Base-by-base conservation (phyloP, 2,888 invertebrate species). In the Drosophila quinaria region DNA sequence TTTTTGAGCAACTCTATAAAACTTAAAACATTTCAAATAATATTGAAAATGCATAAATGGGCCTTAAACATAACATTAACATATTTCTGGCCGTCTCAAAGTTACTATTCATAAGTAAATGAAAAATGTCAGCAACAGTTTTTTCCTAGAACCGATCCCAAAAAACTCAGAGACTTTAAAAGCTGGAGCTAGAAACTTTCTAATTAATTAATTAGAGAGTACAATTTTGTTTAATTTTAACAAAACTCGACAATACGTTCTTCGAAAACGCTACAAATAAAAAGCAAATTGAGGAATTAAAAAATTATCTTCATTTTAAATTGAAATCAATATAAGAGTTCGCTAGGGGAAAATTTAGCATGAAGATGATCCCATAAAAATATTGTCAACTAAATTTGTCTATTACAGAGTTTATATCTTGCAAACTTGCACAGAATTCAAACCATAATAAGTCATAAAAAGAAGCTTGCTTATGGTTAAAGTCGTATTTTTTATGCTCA, bases 401-500 rank as follows among this genome's bases (percentile, higher is more conserved):
- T 31, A 22, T n/a, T 4, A 50, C 2, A 13, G 11, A n/a, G 50
- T 19, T 13, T 19, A 17, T 11, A 4, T 31, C 9, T 15, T 11
- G 15, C 47, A 31, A 31, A 11, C 11, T 33, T 31, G 46, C 17
- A 4, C 13, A 50, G 35, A 35, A 9, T 22, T 8, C n/a, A 9
- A 19, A 4, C 19, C 19, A 19, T 22, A 35, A 50, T 35, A 19
- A 50, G 50, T 35, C 33, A 50, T 50, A 50, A 50, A 50, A 35
- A n/a, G 50, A 19, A 9, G 33, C 8, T 11, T 31, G 37, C 39
- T 46, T 29, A 29, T 17, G 10, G 8, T 10, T 13, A 6, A 13
- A 17, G 25, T 56, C 55, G 55, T 56, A 56, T 42, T 44, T 25
- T 44, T 55, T 19, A 42, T 55, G 19, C 4, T 52, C 17, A 17